These are phyloP conservation scores for Bradypodion pumilum DNA, from an alignment of 2,797 vertebrate species.

Conservation along the genomic window DNA sequence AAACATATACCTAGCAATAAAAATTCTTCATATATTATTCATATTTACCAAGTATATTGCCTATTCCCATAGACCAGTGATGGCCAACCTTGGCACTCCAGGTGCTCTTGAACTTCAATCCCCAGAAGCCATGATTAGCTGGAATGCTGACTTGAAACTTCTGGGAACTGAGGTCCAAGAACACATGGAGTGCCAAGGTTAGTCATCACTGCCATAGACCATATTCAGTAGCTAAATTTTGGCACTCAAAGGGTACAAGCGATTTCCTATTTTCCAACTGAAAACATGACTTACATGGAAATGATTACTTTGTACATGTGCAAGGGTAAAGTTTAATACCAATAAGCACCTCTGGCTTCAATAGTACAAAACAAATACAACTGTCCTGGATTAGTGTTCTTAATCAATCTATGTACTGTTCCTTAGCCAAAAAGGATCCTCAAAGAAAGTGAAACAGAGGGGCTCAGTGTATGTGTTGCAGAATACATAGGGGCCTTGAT, in stretches of 20 bases:
- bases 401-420: neutral
- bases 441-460: neutral
- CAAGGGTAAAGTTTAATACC: neutral
- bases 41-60: neutral
- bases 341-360: neutral
- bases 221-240: too few species aligned
- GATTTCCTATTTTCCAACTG: conserved; percentile 24
- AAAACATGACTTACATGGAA: conserved; percentile 33
- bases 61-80: conserved; percentile 8
- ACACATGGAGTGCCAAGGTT: too few species aligned
- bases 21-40: neutral
- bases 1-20: conserved; percentile 27
- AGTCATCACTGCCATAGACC: too few species aligned
- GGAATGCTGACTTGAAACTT: too few species aligned
- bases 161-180: too few species aligned
- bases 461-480: neutral
- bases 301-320: conserved; percentile 25
- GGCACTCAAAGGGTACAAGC: neutral
- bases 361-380: neutral
- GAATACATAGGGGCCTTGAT: neutral
- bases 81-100: too few species aligned
- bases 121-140: too few species aligned
- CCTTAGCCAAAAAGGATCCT: neutral
- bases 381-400: neutral
- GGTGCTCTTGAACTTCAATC: too few species aligned